These are phyloP conservation scores for Burhinus bistriatus DNA, from an alignment of 2,113 vertebrate genomes.

Conservation along the genomic window DNA sequence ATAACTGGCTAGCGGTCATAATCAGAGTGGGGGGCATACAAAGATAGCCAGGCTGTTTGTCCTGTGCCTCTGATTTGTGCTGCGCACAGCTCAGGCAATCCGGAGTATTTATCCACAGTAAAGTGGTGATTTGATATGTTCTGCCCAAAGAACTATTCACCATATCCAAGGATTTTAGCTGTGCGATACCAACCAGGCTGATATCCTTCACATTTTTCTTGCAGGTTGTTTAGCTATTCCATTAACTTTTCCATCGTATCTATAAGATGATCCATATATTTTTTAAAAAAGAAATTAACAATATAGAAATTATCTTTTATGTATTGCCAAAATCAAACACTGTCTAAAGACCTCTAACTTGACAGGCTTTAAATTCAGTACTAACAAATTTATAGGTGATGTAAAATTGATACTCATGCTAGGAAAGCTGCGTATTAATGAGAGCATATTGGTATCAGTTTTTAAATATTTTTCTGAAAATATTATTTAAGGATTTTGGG, in stretches of 20 bases:
- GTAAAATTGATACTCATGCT: not conserved
- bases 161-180: not conserved
- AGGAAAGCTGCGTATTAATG: not conserved
- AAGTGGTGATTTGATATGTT: not conserved
- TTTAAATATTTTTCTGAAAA: not conserved
- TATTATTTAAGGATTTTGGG: not conserved
- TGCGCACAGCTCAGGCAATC: not conserved
- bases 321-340: not conserved
- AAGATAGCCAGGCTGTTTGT: not conserved
- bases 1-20: not conserved
- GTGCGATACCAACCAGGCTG: not conserved
- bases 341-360: not conserved
- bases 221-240: not conserved
- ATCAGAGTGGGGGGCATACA: constrained; percentile 1
- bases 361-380: not conserved
- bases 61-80: not conserved
- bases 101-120: not conserved
- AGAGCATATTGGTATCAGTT: not conserved
- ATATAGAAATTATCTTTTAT: not conserved
- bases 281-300: not conserved
- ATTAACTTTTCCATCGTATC: not conserved
- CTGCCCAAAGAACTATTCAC: not conserved
- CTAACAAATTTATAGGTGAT: not conserved
- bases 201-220: not conserved
- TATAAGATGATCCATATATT: not conserved